Evolutionary conservation across 2,113 vertebrate genomes (phyloP), one percentile per base, ranked within the genome.

Genomic region (Nothocercus nigrocapillus): DNA sequence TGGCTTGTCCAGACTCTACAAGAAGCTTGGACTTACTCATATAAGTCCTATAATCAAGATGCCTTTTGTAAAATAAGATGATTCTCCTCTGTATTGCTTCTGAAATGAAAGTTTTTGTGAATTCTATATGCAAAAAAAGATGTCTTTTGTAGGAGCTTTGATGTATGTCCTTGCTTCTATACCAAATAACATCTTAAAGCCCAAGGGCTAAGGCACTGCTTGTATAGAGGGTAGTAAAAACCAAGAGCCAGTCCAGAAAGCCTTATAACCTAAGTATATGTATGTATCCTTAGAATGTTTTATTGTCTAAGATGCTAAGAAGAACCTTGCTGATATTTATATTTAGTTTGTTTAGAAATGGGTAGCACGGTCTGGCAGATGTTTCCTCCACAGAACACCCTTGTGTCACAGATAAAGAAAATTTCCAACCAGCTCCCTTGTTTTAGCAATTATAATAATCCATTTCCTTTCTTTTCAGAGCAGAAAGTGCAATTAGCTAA

Each of bases 341-440:
- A 76, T 86, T 84, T 94, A 47, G 42, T 77, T 92, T 94, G 51
- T 88, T 80, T 84, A 85, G 67, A 89, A 95, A 85, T 56, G 54
- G 85, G 80, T 95, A 89, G 82, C 69, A 93, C 66, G 85, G 19
- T 30, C 18, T n/a, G 88, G 89, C 84, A 94, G 85, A 93, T 67
- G 30, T 87, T 94, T 94, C 89, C 68, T 92, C 66, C 18, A 82
- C 62, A 82, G 32, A 87, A 85, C 78, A 81, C 87, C 90, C 75
- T 87, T 93, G 44, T 90, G 42, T 66, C 75, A 86, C 36, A 58
- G 56, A 82, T 58, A 18, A 91, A 79, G 76, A 74, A 93, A 92
- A 83, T 81, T 94, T 81, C 40, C 78, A 95, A 68, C 6, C n/a
- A 67, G 45, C 19, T 80, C 47, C 51, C 58, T 47, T 45, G 13